Evolutionary conservation across 1,140 invertebrate genomes (phyloP).

Genomic region (Phortica variegata): DNA sequence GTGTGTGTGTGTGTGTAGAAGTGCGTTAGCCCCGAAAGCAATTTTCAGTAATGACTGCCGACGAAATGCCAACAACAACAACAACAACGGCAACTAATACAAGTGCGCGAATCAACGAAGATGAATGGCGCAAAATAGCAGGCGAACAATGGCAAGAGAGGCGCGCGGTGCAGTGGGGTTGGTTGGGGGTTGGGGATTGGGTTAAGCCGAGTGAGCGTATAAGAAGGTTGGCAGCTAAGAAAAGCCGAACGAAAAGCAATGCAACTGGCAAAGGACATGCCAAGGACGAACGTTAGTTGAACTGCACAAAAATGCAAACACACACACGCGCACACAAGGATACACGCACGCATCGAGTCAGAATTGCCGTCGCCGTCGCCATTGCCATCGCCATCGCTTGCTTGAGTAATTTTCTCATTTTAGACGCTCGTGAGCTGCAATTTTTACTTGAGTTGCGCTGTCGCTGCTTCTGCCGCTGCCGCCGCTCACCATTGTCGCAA

Average conservation of each 20-base stretch:
- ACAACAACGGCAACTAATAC: slow-evolving; percentile 7
- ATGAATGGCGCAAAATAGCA: not conserved
- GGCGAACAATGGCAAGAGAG: not conserved
- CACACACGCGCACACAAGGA: too few relatives aligned
- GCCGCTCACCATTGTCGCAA: too few relatives aligned
- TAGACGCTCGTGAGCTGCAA: not conserved
- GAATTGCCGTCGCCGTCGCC: not conserved
- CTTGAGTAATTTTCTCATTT: not conserved
- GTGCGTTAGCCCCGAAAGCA: slow-evolving; percentile 54
- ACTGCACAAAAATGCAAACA: too few relatives aligned
- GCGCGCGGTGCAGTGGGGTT: not conserved
- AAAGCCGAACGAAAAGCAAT: slow-evolving; percentile 46
- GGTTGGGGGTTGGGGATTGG: not conserved
- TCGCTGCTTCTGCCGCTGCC: slow-evolving; percentile 15
- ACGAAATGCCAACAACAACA: slow-evolving; percentile 21
- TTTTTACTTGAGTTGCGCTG: slow-evolving; percentile 8
- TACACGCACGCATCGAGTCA: slow-evolving; percentile 6
- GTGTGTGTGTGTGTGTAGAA: slow-evolving; percentile 36
- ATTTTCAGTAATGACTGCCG: slow-evolving; percentile 54
- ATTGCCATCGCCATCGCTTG: not conserved
- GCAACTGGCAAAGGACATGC: slow-evolving; percentile 52
- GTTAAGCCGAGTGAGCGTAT: too few relatives aligned
- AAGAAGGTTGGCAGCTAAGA: too few relatives aligned
- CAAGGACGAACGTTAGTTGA: slow-evolving; percentile 54
- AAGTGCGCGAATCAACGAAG: too few relatives aligned